Evolutionary conservation across 2,888 invertebrate species (phyloP).

Genomic region (Epistrophe eligans): DNA sequence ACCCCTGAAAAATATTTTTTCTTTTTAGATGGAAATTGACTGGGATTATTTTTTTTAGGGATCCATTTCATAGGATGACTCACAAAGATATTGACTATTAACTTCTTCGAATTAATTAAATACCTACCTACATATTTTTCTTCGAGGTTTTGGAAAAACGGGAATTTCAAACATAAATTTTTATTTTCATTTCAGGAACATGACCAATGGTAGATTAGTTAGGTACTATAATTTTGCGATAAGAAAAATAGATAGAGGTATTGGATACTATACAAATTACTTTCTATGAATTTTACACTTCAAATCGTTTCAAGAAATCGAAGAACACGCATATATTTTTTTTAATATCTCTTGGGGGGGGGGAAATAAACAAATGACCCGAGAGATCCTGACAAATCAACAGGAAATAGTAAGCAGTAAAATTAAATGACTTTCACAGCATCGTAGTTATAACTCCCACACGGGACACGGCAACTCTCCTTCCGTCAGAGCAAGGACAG

Average conservation of each 20-base stretch:
- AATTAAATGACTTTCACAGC: constrained; percentile 20
- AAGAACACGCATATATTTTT: constrained; percentile 6
- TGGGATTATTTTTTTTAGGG: no score
- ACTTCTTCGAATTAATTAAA: neutral
- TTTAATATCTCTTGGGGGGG: constrained; percentile 18
- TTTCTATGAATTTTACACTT: neutral
- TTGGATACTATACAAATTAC: neutral
- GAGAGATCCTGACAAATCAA: constrained; percentile 40
- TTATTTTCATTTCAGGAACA: neutral
- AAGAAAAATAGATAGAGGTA: no score
- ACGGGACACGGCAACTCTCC: constrained; percentile 29
- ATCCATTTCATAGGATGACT: no score
- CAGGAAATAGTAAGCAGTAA: constrained; percentile 36
- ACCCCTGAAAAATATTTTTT: no score
- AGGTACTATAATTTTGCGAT: neutral
- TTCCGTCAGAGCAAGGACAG: constrained; percentile 8
- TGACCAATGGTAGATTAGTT: neutral
- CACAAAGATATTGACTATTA: no score
- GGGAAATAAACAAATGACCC: constrained; percentile 23
- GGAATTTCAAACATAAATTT: neutral
- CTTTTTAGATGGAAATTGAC: no score
- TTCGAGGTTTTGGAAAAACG: neutral
- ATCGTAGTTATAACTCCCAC: neutral
- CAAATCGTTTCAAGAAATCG: constrained; percentile 1
- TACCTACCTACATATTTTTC: no score